Evolutionary conservation across 1,140 invertebrate species (phyloP), one percentile per base, ranked within the genome.

Genomic region (Zaprionus davidi): DNA sequence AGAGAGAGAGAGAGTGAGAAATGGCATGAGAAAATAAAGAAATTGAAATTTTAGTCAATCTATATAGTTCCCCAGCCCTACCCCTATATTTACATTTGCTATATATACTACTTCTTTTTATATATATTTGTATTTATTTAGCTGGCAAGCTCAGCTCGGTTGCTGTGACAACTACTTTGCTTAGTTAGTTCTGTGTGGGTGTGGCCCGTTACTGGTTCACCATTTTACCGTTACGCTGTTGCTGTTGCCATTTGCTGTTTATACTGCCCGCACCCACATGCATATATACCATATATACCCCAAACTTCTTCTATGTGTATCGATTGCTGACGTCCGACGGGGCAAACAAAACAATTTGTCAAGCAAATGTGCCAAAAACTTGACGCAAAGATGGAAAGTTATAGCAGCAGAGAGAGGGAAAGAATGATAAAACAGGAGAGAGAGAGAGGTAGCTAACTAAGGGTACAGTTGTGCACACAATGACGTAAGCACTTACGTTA

Each of bases 271-370:
- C 51, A 59, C 26, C 44, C 53, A 49, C 5, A 15, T 60, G 17
- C 67, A 75, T 72, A 59, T 63, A 62, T 83, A 5, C 1, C 22
- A 2, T 24, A 49, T 59, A 66, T 20, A 64, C 12, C 59, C 13
- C 22, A 24, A 51, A 34, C 31, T 22, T 53, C 44, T 56, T 41
- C 72, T 71, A 76, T 70, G 64, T 60, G 58, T 88, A 88, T 88
- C 81, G 84, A 88, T 88, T 88, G 88, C 78, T 75, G 71, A 88
- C 81, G 75, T 88, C 63, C 65, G 20, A 57, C 69, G 67, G 67
- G 73, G 70, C 74, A 90, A 88, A 84, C 84, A 88, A 88, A 88
- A 90, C 84, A 88, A 88, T 88, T 88, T 88, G 84, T 87, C 84
- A 88, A 90, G 62, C 78, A 90, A 88, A 88, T 88, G 81, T 88